Percentiles rank a stretch among this genome's conserved stretches.
These are phyloP conservation scores for Sturnira hondurensis DNA, from an alignment of 2,113 vertebrate species.

Conservation along the genomic window DNA sequence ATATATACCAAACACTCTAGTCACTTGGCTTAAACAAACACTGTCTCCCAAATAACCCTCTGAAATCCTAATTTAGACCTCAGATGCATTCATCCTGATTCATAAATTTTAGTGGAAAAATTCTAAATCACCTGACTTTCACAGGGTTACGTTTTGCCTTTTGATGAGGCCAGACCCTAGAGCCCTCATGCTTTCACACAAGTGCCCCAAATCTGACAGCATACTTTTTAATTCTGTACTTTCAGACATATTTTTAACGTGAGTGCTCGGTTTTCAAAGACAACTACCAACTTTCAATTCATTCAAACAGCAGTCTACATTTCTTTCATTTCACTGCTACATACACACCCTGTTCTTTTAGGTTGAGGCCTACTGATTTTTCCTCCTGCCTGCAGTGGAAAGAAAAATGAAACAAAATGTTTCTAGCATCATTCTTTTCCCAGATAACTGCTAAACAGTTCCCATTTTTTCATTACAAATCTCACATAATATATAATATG, in stretches of 20 bases:
- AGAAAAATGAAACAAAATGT: slow-evolving; percentile 54
- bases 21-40: slow-evolving; percentile 54
- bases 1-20: slow-evolving; percentile 36
- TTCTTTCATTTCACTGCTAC: slow-evolving; percentile 37
- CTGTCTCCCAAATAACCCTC: slow-evolving; percentile 1
- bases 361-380: slow-evolving; percentile 38
- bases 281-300: slow-evolving; percentile 37
- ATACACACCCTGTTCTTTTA: slow-evolving; percentile 18
- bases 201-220: background rate
- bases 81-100: slow-evolving; percentile 43
- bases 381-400: background rate
- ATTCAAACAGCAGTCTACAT: background rate
- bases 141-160: slow-evolving; percentile 26
- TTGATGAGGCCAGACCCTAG: background rate
- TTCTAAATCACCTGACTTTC: slow-evolving; percentile 41
- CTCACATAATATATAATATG: background rate
- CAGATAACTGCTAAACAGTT: slow-evolving; percentile 27
- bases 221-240: background rate
- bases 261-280: slow-evolving; percentile 24
- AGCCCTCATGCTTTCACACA: background rate
- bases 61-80: slow-evolving; percentile 48
- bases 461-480: background rate
- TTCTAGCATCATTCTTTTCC: slow-evolving; percentile 30
- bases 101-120: slow-evolving; percentile 48
- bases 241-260: slow-evolving; percentile 10